A percentile compares a stretch with the other conserved stretches of the same genome.
Evolutionary conservation across 2,797 vertebrate genomes (phyloP).

Genomic region (Acestrorhynchus altus): DNA sequence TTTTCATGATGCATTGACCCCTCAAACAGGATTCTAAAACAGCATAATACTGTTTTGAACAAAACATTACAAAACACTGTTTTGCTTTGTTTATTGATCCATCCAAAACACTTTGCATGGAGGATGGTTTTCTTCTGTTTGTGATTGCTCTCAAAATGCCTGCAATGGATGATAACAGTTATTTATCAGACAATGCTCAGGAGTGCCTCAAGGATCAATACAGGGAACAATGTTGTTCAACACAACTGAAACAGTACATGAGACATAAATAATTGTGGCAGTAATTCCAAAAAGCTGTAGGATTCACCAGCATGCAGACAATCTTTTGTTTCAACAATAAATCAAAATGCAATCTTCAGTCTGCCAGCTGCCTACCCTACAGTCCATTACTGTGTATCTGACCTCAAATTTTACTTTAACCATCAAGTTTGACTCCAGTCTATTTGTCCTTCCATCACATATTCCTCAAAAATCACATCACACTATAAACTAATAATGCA

Average conservation of each 20-base stretch:
- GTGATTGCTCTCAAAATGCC: not conserved
- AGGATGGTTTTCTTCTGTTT: not conserved
- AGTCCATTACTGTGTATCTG: too few relatives aligned
- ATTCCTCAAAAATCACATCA: too few relatives aligned
- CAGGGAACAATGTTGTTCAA: constrained; percentile 1
- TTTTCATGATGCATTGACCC: not conserved
- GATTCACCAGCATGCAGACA: not conserved
- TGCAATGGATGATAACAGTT: not conserved
- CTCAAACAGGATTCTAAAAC: not conserved
- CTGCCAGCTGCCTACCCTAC: too few relatives aligned
- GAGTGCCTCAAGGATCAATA: constrained; percentile 8
- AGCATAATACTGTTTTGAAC: not conserved
- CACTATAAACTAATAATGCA: too few relatives aligned
- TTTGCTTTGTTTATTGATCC: constrained; percentile 10
- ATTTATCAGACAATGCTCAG: not conserved
- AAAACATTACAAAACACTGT: not conserved
- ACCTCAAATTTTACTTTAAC: too few relatives aligned
- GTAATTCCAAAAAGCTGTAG: not conserved
- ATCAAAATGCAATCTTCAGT: too few relatives aligned
- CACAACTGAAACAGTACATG: not conserved
- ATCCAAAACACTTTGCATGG: not conserved
- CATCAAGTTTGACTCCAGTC: too few relatives aligned
- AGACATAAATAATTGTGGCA: not conserved
- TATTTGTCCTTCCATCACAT: too few relatives aligned
- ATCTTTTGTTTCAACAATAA: not conserved